phyloP scores from a whole-genome alignment of 2,888 invertebrate genomes.

The Mesochorus sp. region DNA sequence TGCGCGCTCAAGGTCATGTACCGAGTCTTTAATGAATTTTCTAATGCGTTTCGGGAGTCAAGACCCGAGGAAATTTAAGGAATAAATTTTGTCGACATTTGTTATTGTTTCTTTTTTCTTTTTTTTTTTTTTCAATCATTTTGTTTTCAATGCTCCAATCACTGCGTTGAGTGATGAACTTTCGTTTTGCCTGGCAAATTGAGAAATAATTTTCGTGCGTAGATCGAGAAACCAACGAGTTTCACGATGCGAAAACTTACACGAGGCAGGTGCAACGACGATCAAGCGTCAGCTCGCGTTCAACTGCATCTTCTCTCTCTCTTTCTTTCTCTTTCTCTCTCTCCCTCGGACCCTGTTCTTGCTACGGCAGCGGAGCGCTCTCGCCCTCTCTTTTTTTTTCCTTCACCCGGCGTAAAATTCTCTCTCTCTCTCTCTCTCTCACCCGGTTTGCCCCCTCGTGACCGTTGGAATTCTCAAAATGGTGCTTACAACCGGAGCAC shows the following conservation, averaged over 20 bases:
- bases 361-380: constrained; percentile 23
- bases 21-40: no score
- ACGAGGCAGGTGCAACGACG: constrained; percentile 60
- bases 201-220: neutral
- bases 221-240: constrained; percentile 16
- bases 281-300: constrained; percentile 59
- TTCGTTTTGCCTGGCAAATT: neutral
- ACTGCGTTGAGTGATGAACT: no score
- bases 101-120: neutral
- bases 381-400: constrained; percentile 20
- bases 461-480: constrained; percentile 55
- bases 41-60: no score
- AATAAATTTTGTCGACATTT: no score
- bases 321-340: constrained; percentile 29
- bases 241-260: constrained; percentile 25
- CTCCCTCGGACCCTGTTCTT: constrained; percentile 26
- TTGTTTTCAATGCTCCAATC: no score
- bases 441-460: constrained; percentile 43
- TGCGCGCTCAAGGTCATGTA: no score
- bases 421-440: no score
- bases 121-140: no score
- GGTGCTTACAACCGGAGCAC: constrained; percentile 18
- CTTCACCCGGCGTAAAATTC: constrained; percentile 51
- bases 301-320: constrained; percentile 57
- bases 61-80: no score